phyloP scores from a whole-genome alignment of 2,888 invertebrate genomes.

The Tortrix viridana region DNA sequence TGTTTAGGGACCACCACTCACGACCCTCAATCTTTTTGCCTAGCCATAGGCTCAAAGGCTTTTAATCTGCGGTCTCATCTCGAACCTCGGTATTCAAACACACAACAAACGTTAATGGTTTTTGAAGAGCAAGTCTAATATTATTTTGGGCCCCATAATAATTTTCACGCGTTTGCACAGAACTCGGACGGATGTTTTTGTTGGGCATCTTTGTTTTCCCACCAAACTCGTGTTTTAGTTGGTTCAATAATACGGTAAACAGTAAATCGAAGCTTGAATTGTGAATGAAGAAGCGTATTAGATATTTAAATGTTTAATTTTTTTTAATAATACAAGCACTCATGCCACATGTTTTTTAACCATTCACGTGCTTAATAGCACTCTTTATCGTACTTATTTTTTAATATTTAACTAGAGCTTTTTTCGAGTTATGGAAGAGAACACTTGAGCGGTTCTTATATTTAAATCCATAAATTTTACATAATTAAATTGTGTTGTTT shows the following conservation, averaged over 20 bases:
- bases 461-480: no score
- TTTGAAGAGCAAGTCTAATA: constrained; percentile 77
- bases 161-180: constrained; percentile 76
- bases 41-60: constrained; percentile 38
- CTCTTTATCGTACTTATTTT: no score
- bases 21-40: constrained; percentile 28
- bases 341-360: no score
- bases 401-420: no score
- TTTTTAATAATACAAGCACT: no score
- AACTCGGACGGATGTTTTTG: constrained; percentile 66
- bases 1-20: constrained; percentile 32
- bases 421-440: no score
- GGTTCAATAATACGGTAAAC: constrained; percentile 39
- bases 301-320: no score
- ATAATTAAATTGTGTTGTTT: no score
- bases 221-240: constrained; percentile 42
- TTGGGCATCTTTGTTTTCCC: constrained; percentile 62
- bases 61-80: constrained; percentile 54
- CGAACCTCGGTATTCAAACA: constrained; percentile 60
- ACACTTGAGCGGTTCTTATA: no score
- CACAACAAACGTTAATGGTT: constrained; percentile 77
- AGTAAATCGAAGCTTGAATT: no score
- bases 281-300: no score
- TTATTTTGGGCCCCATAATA: constrained; percentile 77
- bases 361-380: no score